Percentiles rank a stretch among this genome's conserved stretches.
Conservation (phyloP, 2,797 vertebrate genomes). For the Picus viridis region DNA sequence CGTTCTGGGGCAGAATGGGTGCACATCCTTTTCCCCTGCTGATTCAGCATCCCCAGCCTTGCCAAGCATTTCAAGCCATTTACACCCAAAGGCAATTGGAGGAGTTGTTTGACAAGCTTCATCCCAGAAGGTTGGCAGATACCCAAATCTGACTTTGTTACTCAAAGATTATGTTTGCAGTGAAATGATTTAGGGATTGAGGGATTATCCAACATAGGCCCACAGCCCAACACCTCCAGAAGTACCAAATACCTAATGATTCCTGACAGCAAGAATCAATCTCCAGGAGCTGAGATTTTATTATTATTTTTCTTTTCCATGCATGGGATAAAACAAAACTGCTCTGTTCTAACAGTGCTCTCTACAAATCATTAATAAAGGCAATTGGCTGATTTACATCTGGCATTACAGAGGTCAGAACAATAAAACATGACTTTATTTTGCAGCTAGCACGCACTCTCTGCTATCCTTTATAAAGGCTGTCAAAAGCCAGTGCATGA, state of each 20-base stretch:
- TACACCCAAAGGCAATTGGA: slow-evolving; percentile 7
- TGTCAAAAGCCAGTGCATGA: background rate
- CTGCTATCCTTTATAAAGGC: slow-evolving; percentile 30
- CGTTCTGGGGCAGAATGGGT: background rate
- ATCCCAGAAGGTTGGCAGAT: background rate
- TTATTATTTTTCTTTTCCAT: background rate
- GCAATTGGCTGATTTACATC: slow-evolving; percentile 56
- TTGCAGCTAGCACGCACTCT: background rate
- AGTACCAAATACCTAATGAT: slow-evolving; percentile 41
- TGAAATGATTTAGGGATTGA: slow-evolving; percentile 60
- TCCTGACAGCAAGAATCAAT: slow-evolving; percentile 62
- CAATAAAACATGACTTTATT: slow-evolving; percentile 57
- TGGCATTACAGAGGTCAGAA: slow-evolving; percentile 23
- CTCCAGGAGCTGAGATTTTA: background rate
- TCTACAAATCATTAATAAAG: slow-evolving; percentile 59
- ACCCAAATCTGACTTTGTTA: background rate
- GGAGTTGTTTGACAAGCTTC: slow-evolving; percentile 13
- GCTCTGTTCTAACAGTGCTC: slow-evolving; percentile 6
- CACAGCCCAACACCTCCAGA: background rate
- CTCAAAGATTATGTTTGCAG: slow-evolving; percentile 45
- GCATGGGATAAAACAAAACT: slow-evolving; percentile 18
- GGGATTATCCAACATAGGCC: slow-evolving; percentile 46
- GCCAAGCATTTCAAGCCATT: slow-evolving; percentile 1
- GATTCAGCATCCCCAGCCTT: slow-evolving; percentile 23
- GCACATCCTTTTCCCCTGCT: background rate